phyloP scores from a whole-genome alignment of 2,888 invertebrate genomes.

The Xestoiulus laeticollis region DNA sequence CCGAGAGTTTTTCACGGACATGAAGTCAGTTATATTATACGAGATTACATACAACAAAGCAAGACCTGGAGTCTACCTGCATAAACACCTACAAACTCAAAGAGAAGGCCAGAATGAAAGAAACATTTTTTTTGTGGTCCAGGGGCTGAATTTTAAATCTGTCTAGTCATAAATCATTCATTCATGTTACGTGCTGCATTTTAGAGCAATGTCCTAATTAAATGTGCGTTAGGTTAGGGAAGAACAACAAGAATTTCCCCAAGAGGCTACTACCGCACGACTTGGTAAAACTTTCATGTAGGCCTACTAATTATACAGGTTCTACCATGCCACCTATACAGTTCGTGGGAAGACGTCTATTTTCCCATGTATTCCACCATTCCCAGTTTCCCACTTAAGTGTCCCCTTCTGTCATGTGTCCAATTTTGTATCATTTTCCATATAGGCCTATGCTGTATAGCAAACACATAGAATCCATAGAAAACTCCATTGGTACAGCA shows the following conservation, averaged over 20 bases:
- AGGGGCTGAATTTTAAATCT: slow-evolving; percentile 6
- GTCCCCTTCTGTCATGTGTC: not conserved
- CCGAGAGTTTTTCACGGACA: not conserved
- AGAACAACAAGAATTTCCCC: not conserved
- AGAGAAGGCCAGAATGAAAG: not conserved
- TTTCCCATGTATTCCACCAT: not conserved
- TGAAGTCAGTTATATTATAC: not conserved
- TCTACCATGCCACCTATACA: not conserved
- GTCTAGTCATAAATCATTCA: slow-evolving; percentile 17
- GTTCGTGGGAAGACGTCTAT: not conserved
- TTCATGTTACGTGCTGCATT: not conserved
- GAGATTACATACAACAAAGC: not conserved
- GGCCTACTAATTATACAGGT: not conserved
- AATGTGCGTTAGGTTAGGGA: not conserved
- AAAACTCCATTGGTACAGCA: too few relatives aligned
- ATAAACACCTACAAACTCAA: not conserved
- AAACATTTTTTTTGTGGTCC: not conserved
- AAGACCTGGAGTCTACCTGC: not conserved
- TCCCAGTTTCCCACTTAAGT: not conserved
- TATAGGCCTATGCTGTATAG: too few relatives aligned
- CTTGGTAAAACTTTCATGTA: not conserved
- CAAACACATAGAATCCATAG: too few relatives aligned
- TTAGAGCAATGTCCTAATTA: slow-evolving; percentile 23
- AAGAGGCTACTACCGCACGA: not conserved
- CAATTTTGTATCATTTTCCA: too few relatives aligned